Evolutionary conservation across 2,888 invertebrate genomes (phyloP).

Genomic region (Latrodectus elegans): DNA sequence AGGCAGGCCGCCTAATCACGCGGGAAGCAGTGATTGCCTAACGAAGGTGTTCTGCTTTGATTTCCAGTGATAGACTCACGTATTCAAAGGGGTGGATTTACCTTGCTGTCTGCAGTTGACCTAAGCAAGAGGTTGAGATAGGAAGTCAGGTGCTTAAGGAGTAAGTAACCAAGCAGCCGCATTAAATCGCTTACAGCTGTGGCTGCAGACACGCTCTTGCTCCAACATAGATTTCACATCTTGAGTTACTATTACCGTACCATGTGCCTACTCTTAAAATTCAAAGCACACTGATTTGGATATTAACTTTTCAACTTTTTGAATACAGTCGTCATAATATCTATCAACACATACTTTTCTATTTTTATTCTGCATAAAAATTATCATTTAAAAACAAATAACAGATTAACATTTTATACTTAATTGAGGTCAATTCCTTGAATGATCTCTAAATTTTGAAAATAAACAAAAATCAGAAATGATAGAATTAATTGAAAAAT

Average conservation of each 20-base stretch:
- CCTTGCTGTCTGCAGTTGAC: background rate
- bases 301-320: background rate
- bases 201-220: background rate
- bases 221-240: background rate
- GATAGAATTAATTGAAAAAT: no score
- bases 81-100: background rate
- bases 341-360: no score
- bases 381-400: no score
- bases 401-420: no score
- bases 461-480: no score
- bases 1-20: constrained; percentile 10
- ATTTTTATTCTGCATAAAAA: no score
- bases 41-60: background rate
- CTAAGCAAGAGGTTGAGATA: background rate
- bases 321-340: no score
- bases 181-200: background rate
- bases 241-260: background rate
- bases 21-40: background rate
- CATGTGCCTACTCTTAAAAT: background rate
- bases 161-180: background rate
- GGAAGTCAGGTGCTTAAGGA: background rate
- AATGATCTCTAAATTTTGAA: no score
- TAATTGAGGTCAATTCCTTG: no score
- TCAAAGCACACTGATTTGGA: background rate
- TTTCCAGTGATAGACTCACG: background rate